Percentiles rank a stretch among this genome's conserved stretches.
These are phyloP conservation scores for Aphaenogaster floridana DNA, from an alignment of 1,140 invertebrate species.

Conservation along the genomic window DNA sequence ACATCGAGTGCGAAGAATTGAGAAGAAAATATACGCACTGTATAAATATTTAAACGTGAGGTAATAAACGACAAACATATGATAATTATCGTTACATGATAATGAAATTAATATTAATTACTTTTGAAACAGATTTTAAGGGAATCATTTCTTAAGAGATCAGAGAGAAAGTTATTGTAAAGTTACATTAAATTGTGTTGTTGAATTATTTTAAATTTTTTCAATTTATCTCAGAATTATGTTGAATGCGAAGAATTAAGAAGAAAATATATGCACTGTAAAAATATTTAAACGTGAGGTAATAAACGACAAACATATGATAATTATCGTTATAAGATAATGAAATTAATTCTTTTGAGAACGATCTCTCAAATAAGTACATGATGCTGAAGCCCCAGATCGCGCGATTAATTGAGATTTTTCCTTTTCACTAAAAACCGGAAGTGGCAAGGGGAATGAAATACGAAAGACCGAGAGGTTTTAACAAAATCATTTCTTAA, in stretches of 20 bases:
- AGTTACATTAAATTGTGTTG: neutral
- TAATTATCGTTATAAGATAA: neutral
- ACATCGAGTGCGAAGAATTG: neutral
- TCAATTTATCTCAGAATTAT: neutral
- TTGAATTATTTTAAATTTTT: neutral
- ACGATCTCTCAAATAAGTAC: conserved; percentile 13
- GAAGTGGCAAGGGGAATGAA: neutral
- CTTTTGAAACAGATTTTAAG: neutral
- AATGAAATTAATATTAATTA: neutral
- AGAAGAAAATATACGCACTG: neutral
- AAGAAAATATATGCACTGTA: neutral
- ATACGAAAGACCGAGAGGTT: neutral
- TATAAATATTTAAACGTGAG: neutral
- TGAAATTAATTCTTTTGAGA: neutral
- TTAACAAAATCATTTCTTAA: too few species aligned
- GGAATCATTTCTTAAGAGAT: neutral
- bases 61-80: neutral
- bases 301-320: neutral
- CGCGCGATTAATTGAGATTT: conserved; percentile 17
- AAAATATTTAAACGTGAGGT: neutral
- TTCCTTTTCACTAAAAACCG: conserved; percentile 7
- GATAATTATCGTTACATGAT: neutral
- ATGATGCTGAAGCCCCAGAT: conserved; percentile 16
- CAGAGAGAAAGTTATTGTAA: neutral
- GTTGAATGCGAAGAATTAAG: neutral